These are phyloP conservation scores for Sminthurinus aureus DNA, from an alignment of 2,888 invertebrate species.

Conservation along the genomic window DNA sequence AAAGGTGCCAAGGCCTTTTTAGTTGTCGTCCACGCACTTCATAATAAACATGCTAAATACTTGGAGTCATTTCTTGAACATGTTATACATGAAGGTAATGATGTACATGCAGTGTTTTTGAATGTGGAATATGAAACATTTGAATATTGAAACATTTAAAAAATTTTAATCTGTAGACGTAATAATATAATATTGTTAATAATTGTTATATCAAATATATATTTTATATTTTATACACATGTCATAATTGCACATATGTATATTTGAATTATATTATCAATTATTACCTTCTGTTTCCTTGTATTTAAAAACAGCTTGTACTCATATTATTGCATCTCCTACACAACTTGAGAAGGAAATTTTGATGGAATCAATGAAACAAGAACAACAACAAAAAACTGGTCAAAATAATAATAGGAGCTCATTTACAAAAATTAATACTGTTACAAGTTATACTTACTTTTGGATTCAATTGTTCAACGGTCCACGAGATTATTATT, in stretches of 20 bases:
- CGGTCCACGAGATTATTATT: background rate
- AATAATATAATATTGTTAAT: too few relatives aligned
- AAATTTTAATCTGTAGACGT: too few relatives aligned
- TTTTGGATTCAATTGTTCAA: slow-evolving; percentile 24
- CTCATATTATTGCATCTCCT: slow-evolving; percentile 54
- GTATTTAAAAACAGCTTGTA: background rate
- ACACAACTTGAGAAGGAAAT: slow-evolving; percentile 54
- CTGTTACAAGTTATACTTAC: slow-evolving; percentile 26
- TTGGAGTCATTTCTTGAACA: slow-evolving; percentile 50
- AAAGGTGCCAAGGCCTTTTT: slow-evolving; percentile 47
- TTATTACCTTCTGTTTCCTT: background rate
- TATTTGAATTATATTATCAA: background rate
- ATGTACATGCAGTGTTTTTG: too few relatives aligned
- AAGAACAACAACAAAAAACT: background rate
- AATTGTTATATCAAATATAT: too few relatives aligned
- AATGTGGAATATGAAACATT: too few relatives aligned
- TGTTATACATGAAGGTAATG: slow-evolving; percentile 52
- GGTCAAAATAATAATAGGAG: background rate
- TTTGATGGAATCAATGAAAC: slow-evolving; percentile 48
- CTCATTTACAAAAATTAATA: slow-evolving; percentile 15
- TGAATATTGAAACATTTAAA: too few relatives aligned
- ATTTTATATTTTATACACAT: background rate
- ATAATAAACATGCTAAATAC: slow-evolving; percentile 37
- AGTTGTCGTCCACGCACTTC: slow-evolving; percentile 46
- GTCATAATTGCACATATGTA: background rate